Evolutionary conservation across 92 coral and sea anemone genomes (phyloP).

Genomic region (Siderastrea siderea): DNA sequence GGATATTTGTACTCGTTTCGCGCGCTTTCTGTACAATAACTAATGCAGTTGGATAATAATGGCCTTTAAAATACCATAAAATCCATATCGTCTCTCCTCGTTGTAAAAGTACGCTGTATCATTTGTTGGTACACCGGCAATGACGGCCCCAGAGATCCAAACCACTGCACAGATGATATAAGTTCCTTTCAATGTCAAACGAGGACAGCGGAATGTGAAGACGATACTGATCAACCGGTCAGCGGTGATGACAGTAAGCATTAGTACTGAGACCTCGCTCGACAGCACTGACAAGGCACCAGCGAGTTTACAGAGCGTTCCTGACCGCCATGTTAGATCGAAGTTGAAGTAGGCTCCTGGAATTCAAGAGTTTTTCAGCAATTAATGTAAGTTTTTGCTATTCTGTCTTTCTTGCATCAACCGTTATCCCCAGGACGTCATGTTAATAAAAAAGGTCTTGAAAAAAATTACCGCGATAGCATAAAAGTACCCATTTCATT

Average conservation of each 20-base stretch:
- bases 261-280: conserved; percentile 77
- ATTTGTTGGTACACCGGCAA: conserved; percentile 54
- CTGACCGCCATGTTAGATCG: conserved; percentile 69
- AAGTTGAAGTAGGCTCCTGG: conserved; percentile 63
- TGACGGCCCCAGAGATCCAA: conserved; percentile 45
- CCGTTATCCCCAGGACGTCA: too few species aligned
- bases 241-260: conserved; percentile 67
- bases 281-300: conserved; percentile 76
- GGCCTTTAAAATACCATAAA: conserved; percentile 45
- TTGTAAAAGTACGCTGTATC: conserved; percentile 58
- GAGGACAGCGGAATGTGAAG: conserved; percentile 56
- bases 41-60: too few species aligned
- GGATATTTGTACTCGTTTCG: too few species aligned
- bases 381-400: neutral
- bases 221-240: conserved; percentile 75
- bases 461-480: too few species aligned
- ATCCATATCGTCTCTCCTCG: conserved; percentile 54
- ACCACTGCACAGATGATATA: conserved; percentile 37
- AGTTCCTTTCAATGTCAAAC: conserved; percentile 52
- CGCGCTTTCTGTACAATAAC: too few species aligned
- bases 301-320: conserved; percentile 66
- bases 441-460: too few species aligned
- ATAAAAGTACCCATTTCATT: too few species aligned
- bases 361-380: neutral
- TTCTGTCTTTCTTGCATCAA: too few species aligned